A percentile compares a stretch with the other conserved stretches of the same genome.
phyloP scores from a whole-genome alignment of 2,113 vertebrate species.

The Notiomystis cincta region DNA sequence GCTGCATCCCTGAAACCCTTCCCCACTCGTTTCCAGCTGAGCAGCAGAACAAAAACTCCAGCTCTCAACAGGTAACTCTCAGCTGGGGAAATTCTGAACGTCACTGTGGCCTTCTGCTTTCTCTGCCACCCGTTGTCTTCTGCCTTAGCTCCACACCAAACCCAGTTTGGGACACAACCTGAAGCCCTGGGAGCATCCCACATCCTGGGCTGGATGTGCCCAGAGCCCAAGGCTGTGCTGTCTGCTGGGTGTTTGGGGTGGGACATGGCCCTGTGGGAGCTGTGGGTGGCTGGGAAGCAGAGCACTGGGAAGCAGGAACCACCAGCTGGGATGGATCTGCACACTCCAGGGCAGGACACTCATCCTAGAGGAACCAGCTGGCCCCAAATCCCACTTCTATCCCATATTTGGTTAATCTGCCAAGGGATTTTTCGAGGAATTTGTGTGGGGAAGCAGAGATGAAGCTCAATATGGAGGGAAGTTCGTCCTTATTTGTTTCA shows the following conservation, averaged over 20 bases:
- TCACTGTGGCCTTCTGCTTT: neutral
- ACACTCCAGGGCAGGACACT: neutral
- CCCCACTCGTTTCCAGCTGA: neutral
- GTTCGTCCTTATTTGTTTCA: neutral
- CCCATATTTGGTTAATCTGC: rapidly evolving
- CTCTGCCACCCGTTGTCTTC: neutral
- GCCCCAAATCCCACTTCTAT: neutral
- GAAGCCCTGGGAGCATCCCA: neutral
- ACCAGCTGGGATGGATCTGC: neutral
- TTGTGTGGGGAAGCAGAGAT: neutral
- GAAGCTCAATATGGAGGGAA: neutral
- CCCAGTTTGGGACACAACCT: neutral
- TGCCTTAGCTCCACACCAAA: neutral
- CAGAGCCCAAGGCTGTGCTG: neutral
- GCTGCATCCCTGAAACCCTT: neutral
- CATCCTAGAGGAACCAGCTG: neutral
- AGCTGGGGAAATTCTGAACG: neutral
- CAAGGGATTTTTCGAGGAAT: neutral
- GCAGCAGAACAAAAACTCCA: neutral
- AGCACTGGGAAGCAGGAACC: neutral
- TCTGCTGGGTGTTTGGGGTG: neutral
- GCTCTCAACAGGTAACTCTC: neutral
- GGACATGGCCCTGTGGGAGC: rapidly evolving
- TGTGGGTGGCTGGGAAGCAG: neutral
- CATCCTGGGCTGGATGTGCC: neutral